Percentiles rank a stretch among this genome's conserved stretches.
These are phyloP conservation scores for Ormia ochracea DNA, from an alignment of 2,888 invertebrate genomes.

Conservation along the genomic window DNA sequence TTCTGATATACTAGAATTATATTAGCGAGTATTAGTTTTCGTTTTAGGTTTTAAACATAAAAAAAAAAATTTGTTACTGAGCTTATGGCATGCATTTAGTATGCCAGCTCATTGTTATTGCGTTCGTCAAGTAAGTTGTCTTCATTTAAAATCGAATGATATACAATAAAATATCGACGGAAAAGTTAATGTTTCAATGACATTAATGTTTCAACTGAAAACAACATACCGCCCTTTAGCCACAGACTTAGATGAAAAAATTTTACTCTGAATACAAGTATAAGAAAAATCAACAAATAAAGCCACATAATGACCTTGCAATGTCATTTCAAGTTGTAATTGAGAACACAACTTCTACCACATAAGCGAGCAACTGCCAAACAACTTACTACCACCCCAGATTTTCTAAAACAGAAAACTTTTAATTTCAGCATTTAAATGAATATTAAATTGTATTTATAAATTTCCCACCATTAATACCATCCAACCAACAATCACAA, in stretches of 20 bases:
- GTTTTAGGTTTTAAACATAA: too few relatives aligned
- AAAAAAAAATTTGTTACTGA: too few relatives aligned
- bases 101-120: background rate
- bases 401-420: background rate
- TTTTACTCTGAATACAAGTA: background rate
- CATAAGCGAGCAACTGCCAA: background rate
- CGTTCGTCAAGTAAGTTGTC: background rate
- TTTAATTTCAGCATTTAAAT: background rate
- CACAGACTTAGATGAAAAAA: conserved; percentile 18
- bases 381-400: conserved; percentile 24
- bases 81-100: background rate
- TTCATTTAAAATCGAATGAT: background rate
- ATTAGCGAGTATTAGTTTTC: too few relatives aligned
- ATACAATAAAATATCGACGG: background rate
- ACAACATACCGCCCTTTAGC: conserved; percentile 27
- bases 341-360: conserved; percentile 21
- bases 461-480: conserved; percentile 54
- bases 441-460: conserved; percentile 4
- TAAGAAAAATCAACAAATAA: background rate
- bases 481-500: conserved; percentile 45
- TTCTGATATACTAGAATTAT: too few relatives aligned
- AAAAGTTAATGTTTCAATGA: conserved; percentile 26
- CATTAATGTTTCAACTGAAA: conserved; percentile 11
- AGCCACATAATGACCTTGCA: conserved; percentile 56
- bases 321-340: conserved; percentile 44